Base-by-base conservation (phyloP, 2,888 invertebrate species). In the Patella pellucida region DNA sequence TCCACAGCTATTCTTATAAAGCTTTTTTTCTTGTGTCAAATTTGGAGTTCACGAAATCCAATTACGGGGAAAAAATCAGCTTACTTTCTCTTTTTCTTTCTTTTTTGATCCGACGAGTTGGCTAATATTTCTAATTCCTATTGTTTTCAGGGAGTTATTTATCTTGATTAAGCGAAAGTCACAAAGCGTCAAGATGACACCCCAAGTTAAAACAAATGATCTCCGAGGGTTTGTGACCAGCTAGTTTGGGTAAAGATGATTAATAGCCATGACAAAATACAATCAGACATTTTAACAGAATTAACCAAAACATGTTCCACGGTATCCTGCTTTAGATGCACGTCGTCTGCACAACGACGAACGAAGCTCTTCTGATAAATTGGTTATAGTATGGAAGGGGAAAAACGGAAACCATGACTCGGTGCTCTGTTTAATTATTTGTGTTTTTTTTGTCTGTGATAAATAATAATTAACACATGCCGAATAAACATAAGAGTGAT, bases 141-240 rank as follows among this genome's bases (percentile, higher is more conserved):
- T 62, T 62, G 62, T 62, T 62, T 62, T 14, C 62, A 62, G 19
- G 23, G 19, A 62, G 62, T 23, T 62, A 62, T 62, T 62, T 62
- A 62, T 62, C 62, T 62, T 62, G 62, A 62, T 62, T 62, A 62
- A 14, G 62, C 11, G 62, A 62, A 62, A 62, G 62, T 62, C 62
- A 23, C 23, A 23, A 62, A 23, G 62, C 23, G 19, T 62, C 19
- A 62, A 62, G 62, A 62, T 62, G 62, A 62, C 62, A 62, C 23
- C 62, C 41, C 62, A 62, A 62, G 62, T 62, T 62, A 62, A 62
- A 62, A 62, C 23, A 62, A 62, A 62, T 62, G 62, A 62, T 62
- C 62, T 62, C 62, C 62, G 23, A 62, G 41, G 41, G 62, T 62
- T 62, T 62, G 19, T 62, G 62, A 62, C 23, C 62, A 23, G 19